These are phyloP conservation scores for Chelidonichthys spinosus DNA, from an alignment of 2,797 vertebrate species.

Conservation along the genomic window DNA sequence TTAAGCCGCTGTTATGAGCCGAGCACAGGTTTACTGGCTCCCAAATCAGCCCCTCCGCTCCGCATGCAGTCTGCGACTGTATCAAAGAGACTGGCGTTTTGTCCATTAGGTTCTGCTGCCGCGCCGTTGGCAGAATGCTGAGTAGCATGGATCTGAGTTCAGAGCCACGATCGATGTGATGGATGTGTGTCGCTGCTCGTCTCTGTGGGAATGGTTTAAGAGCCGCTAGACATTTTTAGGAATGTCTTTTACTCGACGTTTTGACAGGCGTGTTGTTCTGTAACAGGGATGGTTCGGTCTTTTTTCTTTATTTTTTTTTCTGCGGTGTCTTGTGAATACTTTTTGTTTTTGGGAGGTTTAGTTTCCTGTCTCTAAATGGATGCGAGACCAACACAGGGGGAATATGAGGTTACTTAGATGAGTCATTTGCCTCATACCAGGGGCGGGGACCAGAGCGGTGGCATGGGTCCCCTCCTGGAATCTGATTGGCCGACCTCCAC, in stretches of 20 bases:
- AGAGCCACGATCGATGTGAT: slow-evolving; percentile 51
- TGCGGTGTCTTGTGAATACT: not conserved
- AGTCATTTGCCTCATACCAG: slow-evolving; percentile 14
- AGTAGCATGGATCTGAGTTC: slow-evolving; percentile 44
- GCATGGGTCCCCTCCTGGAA: not conserved
- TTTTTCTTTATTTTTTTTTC: slow-evolving; percentile 9
- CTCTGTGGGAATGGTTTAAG: slow-evolving; percentile 14
- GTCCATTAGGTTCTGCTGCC: slow-evolving; percentile 49
- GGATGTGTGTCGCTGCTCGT: slow-evolving; percentile 34
- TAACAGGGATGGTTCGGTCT: not conserved
- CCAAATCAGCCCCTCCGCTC: slow-evolving; percentile 57
- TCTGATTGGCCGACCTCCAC: too few relatives aligned
- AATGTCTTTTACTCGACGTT: slow-evolving; percentile 13
- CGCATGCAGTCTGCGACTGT: slow-evolving; percentile 36
- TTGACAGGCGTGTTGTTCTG: slow-evolving; percentile 8
- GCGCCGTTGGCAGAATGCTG: slow-evolving; percentile 37
- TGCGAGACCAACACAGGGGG: not conserved
- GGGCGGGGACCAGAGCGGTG: not conserved
- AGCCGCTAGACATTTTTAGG: slow-evolving; percentile 1
- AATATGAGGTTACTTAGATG: slow-evolving; percentile 8
- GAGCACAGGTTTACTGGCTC: slow-evolving; percentile 51
- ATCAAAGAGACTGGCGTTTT: slow-evolving; percentile 41
- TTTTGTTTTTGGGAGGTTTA: not conserved
- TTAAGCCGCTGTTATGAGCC: slow-evolving; percentile 66
- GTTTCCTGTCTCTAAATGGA: slow-evolving; percentile 6